These are phyloP conservation scores for Pemphredon lugubris DNA, from an alignment of 2,888 invertebrate species.

Conservation along the genomic window DNA sequence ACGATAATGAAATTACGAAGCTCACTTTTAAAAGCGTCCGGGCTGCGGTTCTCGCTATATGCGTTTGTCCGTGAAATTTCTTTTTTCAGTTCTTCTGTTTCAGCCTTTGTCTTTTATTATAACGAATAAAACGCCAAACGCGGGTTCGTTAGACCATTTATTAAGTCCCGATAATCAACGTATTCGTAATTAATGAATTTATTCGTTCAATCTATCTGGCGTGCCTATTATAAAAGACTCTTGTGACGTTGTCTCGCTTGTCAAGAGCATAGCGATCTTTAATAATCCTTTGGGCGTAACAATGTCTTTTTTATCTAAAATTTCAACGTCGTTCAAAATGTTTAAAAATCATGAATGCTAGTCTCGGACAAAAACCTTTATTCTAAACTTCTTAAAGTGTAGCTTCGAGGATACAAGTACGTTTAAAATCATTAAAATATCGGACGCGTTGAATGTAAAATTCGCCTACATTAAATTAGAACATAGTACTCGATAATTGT, in stretches of 20 bases:
- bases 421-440: neutral
- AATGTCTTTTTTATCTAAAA: neutral
- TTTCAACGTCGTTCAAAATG: neutral
- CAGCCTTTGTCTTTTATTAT: too few relatives aligned
- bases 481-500: slow-evolving; percentile 3
- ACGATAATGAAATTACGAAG: slow-evolving; percentile 53
- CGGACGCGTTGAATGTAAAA: neutral
- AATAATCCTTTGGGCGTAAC: too few relatives aligned
- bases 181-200: too few relatives aligned
- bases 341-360: neutral
- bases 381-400: neutral
- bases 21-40: slow-evolving; percentile 19
- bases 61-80: neutral
- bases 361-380: neutral
- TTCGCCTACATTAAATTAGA: neutral
- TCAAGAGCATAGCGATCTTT: too few relatives aligned
- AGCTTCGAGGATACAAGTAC: neutral
- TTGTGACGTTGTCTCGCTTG: too few relatives aligned
- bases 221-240: too few relatives aligned
- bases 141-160: too few relatives aligned
- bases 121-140: too few relatives aligned
- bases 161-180: too few relatives aligned
- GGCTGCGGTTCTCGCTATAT: neutral
- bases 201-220: too few relatives aligned
- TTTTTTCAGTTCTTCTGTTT: too few relatives aligned